Evolutionary conservation across 2,888 invertebrate genomes (phyloP).

Genomic region (Lissocephala sabroskyi): DNA sequence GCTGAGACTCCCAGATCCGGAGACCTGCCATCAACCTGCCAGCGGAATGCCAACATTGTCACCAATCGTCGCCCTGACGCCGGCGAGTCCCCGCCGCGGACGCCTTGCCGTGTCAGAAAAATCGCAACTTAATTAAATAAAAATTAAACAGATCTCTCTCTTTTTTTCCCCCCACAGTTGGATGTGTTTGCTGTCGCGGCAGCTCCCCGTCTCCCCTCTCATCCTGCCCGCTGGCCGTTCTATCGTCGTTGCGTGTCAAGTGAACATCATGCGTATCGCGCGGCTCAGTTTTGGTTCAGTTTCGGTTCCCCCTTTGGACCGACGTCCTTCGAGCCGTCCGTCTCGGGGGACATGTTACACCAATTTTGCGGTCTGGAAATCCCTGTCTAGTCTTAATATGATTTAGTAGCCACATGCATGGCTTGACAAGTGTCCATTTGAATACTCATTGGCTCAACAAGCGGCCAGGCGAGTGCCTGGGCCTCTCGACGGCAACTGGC

Average conservation of each 20-base stretch:
- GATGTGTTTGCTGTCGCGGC: neutral
- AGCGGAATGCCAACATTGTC: slow-evolving; percentile 1
- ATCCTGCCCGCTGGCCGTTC: slow-evolving; percentile 5
- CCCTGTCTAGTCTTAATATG: slow-evolving; percentile 68
- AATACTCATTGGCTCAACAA: slow-evolving; percentile 69
- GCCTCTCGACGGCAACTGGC: neutral
- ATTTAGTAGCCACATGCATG: slow-evolving; percentile 67
- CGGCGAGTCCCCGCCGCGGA: slow-evolving; percentile 14
- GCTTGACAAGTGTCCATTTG: slow-evolving; percentile 71
- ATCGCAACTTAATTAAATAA: slow-evolving; percentile 62
- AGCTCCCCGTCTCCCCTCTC: slow-evolving; percentile 12
- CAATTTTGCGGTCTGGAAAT: slow-evolving; percentile 56
- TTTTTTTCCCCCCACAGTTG: neutral
- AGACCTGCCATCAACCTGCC: neutral
- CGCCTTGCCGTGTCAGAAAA: slow-evolving; percentile 47
- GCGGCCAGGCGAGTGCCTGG: slow-evolving; percentile 18
- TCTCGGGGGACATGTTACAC: slow-evolving; percentile 48
- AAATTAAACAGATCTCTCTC: slow-evolving; percentile 58
- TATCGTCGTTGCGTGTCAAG: slow-evolving; percentile 65
- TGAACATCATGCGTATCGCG: slow-evolving; percentile 70
- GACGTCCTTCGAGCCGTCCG: no score
- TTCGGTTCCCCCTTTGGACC: no score
- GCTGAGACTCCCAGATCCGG: no score
- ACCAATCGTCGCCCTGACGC: neutral
- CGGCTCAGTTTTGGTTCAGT: slow-evolving; percentile 22